Evolutionary conservation across 2,113 vertebrate genomes (phyloP).

Genomic region (Dascyllus trimaculatus): DNA sequence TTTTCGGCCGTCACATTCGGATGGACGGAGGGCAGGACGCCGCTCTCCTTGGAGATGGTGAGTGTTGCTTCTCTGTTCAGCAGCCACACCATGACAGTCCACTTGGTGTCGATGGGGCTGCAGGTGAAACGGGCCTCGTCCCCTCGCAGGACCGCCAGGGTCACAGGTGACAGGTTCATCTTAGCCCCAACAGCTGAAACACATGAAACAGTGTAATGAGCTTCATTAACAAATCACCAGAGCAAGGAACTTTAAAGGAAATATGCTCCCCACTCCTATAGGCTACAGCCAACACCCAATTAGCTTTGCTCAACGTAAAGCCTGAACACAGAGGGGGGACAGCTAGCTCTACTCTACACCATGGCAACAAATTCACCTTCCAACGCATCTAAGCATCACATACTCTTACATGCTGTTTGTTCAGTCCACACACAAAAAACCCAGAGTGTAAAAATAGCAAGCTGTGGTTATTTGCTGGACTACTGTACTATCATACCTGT

Average conservation of each 20-base stretch:
- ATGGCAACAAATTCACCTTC: background rate
- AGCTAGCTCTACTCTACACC: background rate
- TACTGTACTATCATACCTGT: background rate
- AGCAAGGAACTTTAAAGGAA: too few relatives aligned
- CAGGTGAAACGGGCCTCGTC: slow-evolving; percentile 87
- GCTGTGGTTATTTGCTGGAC: background rate
- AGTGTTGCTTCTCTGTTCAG: slow-evolving; percentile 72
- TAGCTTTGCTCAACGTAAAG: background rate
- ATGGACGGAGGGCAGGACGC: slow-evolving; percentile 69
- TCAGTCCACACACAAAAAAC: background rate
- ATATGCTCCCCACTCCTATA: too few relatives aligned
- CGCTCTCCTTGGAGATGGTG: slow-evolving; percentile 70
- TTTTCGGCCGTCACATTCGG: slow-evolving; percentile 77
- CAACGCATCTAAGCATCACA: background rate
- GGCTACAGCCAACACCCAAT: too few relatives aligned
- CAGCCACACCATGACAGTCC: slow-evolving; percentile 89
- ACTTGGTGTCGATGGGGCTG: slow-evolving; percentile 74
- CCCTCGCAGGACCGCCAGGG: slow-evolving; percentile 81
- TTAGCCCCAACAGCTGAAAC: slow-evolving; percentile 20
- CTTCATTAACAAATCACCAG: background rate
- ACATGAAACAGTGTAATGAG: background rate
- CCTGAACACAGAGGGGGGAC: background rate
- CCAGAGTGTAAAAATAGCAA: background rate
- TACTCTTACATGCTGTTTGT: background rate
- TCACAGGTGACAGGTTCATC: slow-evolving; percentile 65